Conservation (phyloP, 2,797 vertebrate genomes). For the Zalophus californianus region DNA sequence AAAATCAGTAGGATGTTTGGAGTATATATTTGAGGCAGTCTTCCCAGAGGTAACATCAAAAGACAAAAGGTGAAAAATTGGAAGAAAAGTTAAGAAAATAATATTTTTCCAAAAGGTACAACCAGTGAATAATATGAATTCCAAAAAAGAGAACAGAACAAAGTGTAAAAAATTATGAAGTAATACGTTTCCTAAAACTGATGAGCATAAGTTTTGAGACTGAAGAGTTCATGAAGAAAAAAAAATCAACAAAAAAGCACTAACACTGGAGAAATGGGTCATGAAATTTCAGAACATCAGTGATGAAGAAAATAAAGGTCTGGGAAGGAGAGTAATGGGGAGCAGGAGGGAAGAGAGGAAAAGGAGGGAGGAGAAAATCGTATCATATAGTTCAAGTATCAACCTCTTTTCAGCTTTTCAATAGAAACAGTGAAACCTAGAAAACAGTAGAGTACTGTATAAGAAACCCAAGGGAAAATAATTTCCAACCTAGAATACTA, state of each 20-base stretch:
- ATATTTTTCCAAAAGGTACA: neutral
- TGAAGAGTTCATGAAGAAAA: neutral
- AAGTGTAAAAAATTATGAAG: neutral
- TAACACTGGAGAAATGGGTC: neutral
- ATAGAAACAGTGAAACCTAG: neutral
- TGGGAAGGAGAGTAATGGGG: neutral
- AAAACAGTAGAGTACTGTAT: neutral
- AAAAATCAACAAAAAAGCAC: neutral
- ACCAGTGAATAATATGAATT: neutral
- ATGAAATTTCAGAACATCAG: neutral
- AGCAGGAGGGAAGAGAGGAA: neutral
- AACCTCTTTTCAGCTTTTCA: neutral
- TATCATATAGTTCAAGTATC: neutral
- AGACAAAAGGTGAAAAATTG: neutral
- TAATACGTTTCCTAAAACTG: neutral
- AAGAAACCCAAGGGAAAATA: neutral
- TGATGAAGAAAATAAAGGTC: conserved; percentile 1
- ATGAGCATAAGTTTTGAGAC: neutral
- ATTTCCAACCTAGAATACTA: neutral
- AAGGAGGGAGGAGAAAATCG: neutral
- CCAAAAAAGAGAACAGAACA: neutral
- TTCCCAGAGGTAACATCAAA: neutral
- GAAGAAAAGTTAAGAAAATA: neutral
- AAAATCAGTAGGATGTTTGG: neutral
- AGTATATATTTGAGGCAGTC: neutral